Conservation (phyloP, 2,113 vertebrate species). For the Caloenas nicobarica region DNA sequence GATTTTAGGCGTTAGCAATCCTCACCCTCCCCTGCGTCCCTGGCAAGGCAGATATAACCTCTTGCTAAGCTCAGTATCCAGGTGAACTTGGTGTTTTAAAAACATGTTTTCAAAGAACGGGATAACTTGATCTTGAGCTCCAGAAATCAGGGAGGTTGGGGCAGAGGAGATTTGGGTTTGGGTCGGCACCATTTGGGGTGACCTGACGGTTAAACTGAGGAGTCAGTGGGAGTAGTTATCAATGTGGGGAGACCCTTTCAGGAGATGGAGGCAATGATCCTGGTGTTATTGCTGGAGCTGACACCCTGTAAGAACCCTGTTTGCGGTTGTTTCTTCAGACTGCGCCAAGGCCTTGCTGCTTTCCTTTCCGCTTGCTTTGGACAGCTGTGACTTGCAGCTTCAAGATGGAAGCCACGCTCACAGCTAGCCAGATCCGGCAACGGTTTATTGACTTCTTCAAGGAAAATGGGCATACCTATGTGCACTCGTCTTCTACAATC, state of each 20-base stretch:
- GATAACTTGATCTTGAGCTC: not conserved
- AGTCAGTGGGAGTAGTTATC: not conserved
- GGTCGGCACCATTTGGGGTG: not conserved
- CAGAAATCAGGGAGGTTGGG: not conserved
- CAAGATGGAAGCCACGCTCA: slow-evolving; percentile 84
- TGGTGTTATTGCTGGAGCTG: not conserved
- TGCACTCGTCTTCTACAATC: slow-evolving; percentile 92
- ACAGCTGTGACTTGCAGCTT: not conserved
- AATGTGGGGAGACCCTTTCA: not conserved
- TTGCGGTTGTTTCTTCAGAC: not conserved
- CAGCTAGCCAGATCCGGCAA: slow-evolving; percentile 88
- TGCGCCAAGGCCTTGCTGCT: not conserved
- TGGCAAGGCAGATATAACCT: not conserved
- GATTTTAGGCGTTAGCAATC: not conserved
- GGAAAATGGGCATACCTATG: slow-evolving; percentile 86
- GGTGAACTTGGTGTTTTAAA: not conserved
- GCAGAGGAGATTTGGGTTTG: not conserved
- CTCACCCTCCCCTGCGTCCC: not conserved
- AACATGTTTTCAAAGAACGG: fast-evolving
- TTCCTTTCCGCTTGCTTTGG: not conserved
- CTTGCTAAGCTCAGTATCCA: not conserved
- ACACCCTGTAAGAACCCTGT: fast-evolving
- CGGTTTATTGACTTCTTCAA: slow-evolving; percentile 95
- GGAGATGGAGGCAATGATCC: not conserved
- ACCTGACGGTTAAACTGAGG: not conserved